phyloP scores from a whole-genome alignment of 2,113 vertebrate genomes.

The Cricetomys ansorgei region DNA sequence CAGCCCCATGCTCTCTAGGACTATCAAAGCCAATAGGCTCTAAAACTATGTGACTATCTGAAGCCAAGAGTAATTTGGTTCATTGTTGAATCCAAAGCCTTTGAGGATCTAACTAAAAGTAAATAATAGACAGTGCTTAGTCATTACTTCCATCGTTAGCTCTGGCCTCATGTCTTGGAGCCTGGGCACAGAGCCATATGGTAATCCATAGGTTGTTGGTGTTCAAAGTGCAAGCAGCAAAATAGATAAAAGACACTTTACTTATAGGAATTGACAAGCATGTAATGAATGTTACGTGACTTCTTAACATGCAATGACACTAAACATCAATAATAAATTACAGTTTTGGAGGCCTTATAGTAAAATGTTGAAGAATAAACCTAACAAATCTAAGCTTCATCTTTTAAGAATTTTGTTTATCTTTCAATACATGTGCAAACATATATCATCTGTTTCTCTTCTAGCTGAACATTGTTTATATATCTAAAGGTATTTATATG shows the following conservation, averaged over 20 bases:
- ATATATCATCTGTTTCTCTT: neutral
- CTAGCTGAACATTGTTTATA: too few relatives aligned
- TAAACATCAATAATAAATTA: neutral
- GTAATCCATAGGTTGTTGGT: neutral
- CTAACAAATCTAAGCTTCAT: neutral
- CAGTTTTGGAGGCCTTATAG: neutral
- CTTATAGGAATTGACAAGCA: neutral
- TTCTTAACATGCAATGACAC: neutral
- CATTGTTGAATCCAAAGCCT: conserved; percentile 66
- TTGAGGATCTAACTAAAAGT: conserved; percentile 55
- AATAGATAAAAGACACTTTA: conserved; percentile 15
- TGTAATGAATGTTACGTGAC: neutral
- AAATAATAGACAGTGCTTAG: conserved; percentile 65
- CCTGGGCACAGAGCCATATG: conserved; percentile 53
- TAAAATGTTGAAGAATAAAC: neutral
- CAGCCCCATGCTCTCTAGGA: neutral
- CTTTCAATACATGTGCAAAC: neutral
- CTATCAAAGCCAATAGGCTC: conserved; percentile 62
- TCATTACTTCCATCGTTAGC: conserved; percentile 64
- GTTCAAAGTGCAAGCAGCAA: neutral
- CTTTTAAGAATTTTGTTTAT: neutral
- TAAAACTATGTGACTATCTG: conserved; percentile 57
- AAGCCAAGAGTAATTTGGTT: conserved; percentile 61
- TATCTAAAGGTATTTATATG: neutral
- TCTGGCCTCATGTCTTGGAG: conserved; percentile 17